These are phyloP conservation scores for Fregetta grallaria DNA, from an alignment of 2,113 vertebrate species.

Conservation along the genomic window DNA sequence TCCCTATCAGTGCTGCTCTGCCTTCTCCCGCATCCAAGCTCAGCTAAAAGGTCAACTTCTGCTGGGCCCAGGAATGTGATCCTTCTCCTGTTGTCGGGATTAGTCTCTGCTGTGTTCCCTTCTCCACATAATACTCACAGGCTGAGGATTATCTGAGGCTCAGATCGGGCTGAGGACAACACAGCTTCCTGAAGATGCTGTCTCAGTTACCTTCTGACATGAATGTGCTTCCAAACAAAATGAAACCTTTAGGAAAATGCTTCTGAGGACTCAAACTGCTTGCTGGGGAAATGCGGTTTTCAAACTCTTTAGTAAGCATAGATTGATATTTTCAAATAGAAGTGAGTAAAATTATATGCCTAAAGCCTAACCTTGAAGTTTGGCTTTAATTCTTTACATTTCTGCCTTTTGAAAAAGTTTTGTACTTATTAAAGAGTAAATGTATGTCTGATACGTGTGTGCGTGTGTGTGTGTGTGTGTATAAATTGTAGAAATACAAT, in stretches of 20 bases:
- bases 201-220: not conserved
- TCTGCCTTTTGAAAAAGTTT: not conserved
- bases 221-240: not conserved
- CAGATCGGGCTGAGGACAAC: not conserved
- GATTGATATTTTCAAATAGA: not conserved
- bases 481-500: not conserved
- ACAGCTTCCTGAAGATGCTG: not conserved
- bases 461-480: too few relatives aligned
- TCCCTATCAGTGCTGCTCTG: not conserved
- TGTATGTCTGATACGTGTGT: not conserved
- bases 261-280: not conserved
- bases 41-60: not conserved
- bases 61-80: not conserved
- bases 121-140: not conserved
- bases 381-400: not conserved
- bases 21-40: not conserved
- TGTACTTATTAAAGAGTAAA: not conserved
- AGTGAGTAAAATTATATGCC: not conserved
- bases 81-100: not conserved
- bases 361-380: not conserved
- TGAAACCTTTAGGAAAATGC: not conserved
- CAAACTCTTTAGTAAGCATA: not conserved
- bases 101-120: not conserved
- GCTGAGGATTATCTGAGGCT: not conserved
- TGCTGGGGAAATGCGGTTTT: not conserved